Evolutionary conservation across 2,888 invertebrate genomes (phyloP).

Genomic region (Pollenia angustigena): DNA sequence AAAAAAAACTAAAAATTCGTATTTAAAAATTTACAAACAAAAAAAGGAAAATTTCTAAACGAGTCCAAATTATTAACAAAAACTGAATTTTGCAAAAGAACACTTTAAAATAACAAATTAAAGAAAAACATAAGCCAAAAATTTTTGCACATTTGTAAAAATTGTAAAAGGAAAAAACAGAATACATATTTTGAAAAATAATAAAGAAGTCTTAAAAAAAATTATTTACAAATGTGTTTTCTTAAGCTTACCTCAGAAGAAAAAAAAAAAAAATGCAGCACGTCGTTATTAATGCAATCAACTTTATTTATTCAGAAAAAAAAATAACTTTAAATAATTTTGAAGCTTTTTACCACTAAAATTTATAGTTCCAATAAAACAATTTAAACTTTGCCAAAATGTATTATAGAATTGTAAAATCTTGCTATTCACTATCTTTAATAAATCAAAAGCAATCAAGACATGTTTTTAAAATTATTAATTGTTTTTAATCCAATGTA

Average conservation of each 20-base stretch:
- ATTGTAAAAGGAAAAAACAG: conserved; percentile 63
- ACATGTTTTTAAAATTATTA: too few relatives aligned
- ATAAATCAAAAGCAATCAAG: too few relatives aligned
- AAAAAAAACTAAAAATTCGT: conserved; percentile 17
- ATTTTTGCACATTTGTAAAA: conserved; percentile 67
- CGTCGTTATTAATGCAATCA: not conserved
- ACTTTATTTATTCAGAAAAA: conserved; percentile 43
- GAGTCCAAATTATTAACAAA: conserved; percentile 43
- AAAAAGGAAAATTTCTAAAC: conserved; percentile 13
- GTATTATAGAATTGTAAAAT: too few relatives aligned
- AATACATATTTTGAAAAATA: conserved; percentile 56
- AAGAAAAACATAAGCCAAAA: conserved; percentile 41
- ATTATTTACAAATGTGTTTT: not conserved
- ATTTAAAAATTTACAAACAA: conserved; percentile 34
- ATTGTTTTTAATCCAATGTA: too few relatives aligned
- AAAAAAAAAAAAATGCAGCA: not conserved
- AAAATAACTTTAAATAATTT: conserved; percentile 37
- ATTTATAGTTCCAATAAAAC: too few relatives aligned
- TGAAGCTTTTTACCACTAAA: not conserved
- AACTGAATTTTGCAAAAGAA: conserved; percentile 32
- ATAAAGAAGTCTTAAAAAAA: conserved; percentile 45
- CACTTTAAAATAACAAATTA: conserved; percentile 4
- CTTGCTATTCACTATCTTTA: too few relatives aligned
- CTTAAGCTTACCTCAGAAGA: conserved; percentile 20
- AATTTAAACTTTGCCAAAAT: too few relatives aligned